A percentile compares a stretch with the other conserved stretches of the same genome.
These are phyloP conservation scores for Heliconius ethilla DNA, from an alignment of 2,888 invertebrate species.

Conservation along the genomic window DNA sequence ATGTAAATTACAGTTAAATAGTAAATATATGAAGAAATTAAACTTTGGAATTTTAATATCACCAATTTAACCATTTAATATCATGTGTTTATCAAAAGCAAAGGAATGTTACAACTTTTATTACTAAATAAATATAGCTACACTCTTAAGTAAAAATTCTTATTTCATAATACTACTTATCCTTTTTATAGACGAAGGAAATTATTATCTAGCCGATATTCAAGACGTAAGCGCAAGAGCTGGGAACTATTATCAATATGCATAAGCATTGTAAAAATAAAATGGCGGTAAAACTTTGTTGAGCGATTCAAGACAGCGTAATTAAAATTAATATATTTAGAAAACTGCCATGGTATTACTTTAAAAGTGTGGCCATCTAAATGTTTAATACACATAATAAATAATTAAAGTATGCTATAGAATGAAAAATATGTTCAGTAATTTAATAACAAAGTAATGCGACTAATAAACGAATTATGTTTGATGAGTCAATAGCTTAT, in stretches of 20 bases:
- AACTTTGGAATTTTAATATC: conserved; percentile 32
- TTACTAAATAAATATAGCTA: conserved; percentile 9
- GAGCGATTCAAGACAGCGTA: conserved; percentile 19
- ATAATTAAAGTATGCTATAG: no score
- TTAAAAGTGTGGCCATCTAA: background rate
- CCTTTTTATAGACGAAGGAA: background rate
- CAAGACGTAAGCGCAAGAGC: background rate
- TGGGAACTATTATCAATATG: background rate
- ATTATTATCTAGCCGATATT: background rate
- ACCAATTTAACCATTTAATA: conserved; percentile 8
- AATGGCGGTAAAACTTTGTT: background rate
- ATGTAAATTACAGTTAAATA: conserved; percentile 1
- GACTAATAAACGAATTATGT: no score
- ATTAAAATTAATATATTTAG: background rate
- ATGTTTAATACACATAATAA: background rate
- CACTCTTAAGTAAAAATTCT: background rate
- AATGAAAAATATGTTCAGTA: no score
- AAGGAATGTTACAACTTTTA: conserved; percentile 23
- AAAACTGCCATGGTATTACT: background rate
- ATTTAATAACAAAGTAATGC: no score
- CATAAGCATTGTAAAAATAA: background rate
- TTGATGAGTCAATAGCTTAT: no score
- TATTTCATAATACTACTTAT: background rate
- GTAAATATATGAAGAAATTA: conserved; percentile 15
- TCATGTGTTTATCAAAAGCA: conserved; percentile 19